phyloP scores from a whole-genome alignment of 2,888 invertebrate species.

The Spodoptera littoralis region DNA sequence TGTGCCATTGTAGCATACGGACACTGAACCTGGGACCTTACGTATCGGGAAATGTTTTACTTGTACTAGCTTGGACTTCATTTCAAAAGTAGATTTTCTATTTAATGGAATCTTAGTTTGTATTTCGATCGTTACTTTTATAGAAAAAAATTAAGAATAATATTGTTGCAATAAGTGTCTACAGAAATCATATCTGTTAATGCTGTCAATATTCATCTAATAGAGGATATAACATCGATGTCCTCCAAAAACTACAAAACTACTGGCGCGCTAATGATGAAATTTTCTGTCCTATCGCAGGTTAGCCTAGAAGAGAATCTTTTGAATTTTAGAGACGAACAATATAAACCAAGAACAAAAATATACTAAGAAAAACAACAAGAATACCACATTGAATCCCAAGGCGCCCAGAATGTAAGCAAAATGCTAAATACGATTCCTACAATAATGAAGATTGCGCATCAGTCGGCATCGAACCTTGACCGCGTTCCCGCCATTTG shows the following conservation, averaged over 20 bases:
- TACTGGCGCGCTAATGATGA: no score
- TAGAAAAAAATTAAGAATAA: no score
- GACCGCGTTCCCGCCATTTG: slow-evolving; percentile 66
- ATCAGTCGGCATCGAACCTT: slow-evolving; percentile 56
- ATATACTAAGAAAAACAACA: slow-evolving; percentile 16
- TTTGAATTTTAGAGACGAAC: background rate
- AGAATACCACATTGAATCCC: slow-evolving; percentile 20
- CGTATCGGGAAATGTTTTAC: slow-evolving; percentile 39
- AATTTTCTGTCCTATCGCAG: no score
- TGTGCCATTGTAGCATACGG: slow-evolving; percentile 58
- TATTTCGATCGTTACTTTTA: no score
- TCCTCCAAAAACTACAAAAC: no score
- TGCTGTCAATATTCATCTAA: no score
- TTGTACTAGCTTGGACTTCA: slow-evolving; percentile 18
- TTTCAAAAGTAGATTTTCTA: slow-evolving; percentile 7
- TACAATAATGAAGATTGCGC: slow-evolving; percentile 51
- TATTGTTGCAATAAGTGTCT: no score
- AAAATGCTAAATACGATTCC: slow-evolving; percentile 50
- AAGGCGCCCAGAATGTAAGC: slow-evolving; percentile 22
- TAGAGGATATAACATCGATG: no score
- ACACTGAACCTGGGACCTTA: slow-evolving; percentile 51
- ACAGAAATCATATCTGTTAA: no score
- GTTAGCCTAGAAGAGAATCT: background rate
- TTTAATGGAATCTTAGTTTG: background rate
- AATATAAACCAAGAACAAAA: background rate